These are phyloP conservation scores for Paracanthobrama guichenoti DNA, from an alignment of 2,113 vertebrate species.

Conservation along the genomic window DNA sequence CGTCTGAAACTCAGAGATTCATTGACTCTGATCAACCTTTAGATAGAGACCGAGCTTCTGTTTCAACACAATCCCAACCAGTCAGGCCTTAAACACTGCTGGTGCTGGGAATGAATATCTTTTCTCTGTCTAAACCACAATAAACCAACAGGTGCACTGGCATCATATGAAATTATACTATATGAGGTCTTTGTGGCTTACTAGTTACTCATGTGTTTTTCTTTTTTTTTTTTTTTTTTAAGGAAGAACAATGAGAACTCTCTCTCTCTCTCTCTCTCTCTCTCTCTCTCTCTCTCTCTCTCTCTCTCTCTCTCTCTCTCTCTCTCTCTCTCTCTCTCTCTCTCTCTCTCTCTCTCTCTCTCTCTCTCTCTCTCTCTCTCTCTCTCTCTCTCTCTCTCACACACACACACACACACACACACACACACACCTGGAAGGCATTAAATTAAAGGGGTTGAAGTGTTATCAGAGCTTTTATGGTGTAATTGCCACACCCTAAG, in stretches of 20 bases:
- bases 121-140: background rate
- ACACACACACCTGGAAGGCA: background rate
- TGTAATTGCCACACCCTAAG: constrained; percentile 2
- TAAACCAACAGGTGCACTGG: constrained; percentile 17
- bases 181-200: background rate
- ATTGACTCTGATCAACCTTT: constrained; percentile 20
- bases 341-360: too few relatives aligned
- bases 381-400: too few relatives aligned
- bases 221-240: background rate
- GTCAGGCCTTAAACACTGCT: background rate
- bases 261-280: background rate
- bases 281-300: too few relatives aligned
- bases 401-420: too few relatives aligned
- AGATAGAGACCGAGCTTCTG: constrained; percentile 1
- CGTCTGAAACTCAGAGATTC: background rate
- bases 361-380: too few relatives aligned
- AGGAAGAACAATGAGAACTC: background rate
- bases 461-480: constrained; percentile 30
- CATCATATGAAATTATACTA: background rate
- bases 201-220: background rate
- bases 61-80: constrained; percentile 35
- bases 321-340: too few relatives aligned
- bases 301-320: background rate
- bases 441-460: constrained; percentile 6
- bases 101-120: background rate